Conservation (phyloP, 2,888 invertebrate genomes). For the Spodoptera exigua region DNA sequence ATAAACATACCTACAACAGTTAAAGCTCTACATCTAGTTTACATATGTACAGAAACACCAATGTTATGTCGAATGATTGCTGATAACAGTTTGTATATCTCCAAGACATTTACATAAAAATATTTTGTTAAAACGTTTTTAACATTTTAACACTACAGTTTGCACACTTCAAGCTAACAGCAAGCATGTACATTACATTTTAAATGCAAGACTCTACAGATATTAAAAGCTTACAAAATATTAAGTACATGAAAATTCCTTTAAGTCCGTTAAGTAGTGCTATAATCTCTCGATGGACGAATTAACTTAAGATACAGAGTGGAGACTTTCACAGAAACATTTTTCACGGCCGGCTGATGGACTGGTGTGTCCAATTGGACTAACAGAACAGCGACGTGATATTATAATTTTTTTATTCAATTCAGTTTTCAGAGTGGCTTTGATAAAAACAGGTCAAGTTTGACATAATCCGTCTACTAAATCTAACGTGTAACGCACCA, state of each 20-base stretch:
- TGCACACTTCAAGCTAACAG: slow-evolving; percentile 50
- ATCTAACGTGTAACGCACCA: slow-evolving; percentile 35
- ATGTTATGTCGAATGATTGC: slow-evolving; percentile 63
- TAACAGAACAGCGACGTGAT: slow-evolving; percentile 6
- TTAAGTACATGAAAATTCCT: slow-evolving; percentile 84
- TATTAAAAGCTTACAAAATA: slow-evolving; percentile 78
- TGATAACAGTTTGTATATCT: slow-evolving; percentile 39
- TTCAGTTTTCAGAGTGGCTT: slow-evolving; percentile 19
- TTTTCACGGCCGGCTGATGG: slow-evolving; percentile 32
- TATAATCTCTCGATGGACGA: slow-evolving; percentile 84
- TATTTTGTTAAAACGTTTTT: slow-evolving; percentile 52
- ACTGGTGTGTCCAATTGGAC: slow-evolving; percentile 9
- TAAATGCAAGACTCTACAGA: slow-evolving; percentile 76
- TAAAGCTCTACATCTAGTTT: slow-evolving; percentile 86
- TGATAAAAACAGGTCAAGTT: slow-evolving; percentile 31
- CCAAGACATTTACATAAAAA: slow-evolving; percentile 50
- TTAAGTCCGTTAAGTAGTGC: slow-evolving; percentile 75
- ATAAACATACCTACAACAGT: slow-evolving; percentile 80
- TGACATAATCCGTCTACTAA: slow-evolving; percentile 24
- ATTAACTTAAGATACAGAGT: slow-evolving; percentile 61
- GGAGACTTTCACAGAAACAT: slow-evolving; percentile 54
- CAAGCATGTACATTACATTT: slow-evolving; percentile 73
- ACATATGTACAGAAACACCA: slow-evolving; percentile 83
- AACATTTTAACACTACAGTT: slow-evolving; percentile 50
- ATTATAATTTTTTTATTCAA: slow-evolving; percentile 1